phyloP scores from a whole-genome alignment of 2,797 vertebrate species.

The Carapus acus region DNA sequence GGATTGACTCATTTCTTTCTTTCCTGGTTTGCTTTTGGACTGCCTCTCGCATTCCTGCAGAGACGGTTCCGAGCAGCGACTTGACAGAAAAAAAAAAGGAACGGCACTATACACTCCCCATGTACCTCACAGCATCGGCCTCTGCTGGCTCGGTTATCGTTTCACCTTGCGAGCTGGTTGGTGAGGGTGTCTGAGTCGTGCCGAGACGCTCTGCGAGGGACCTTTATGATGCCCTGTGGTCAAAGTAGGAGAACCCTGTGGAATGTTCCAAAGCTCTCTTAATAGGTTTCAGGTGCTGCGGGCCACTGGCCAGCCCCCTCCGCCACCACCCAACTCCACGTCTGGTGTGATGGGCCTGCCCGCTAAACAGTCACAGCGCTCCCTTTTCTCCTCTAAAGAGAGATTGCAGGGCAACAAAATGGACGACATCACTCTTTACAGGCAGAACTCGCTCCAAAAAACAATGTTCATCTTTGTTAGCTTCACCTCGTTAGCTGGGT shows the following conservation, averaged over 20 bases:
- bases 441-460: too few species aligned
- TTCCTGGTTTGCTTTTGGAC: constrained; percentile 12
- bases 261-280: constrained; percentile 77
- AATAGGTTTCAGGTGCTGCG: constrained; percentile 79
- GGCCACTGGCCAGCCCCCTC: constrained; percentile 67
- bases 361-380: constrained; percentile 50
- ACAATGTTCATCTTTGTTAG: too few species aligned
- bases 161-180: constrained; percentile 38
- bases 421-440: constrained; percentile 28
- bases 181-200: constrained; percentile 41
- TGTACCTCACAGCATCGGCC: constrained; percentile 23
- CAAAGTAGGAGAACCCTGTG: constrained; percentile 72
- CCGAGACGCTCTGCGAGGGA: constrained; percentile 62
- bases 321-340: constrained; percentile 48
- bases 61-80: constrained; percentile 18
- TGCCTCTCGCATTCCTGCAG: constrained; percentile 22
- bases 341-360: constrained; percentile 59
- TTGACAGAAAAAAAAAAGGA: constrained; percentile 22
- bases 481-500: too few species aligned
- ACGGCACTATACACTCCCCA: constrained; percentile 9
- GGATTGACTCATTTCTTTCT: constrained; percentile 37
- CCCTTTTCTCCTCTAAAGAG: constrained; percentile 57
- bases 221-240: constrained; percentile 78
- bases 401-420: constrained; percentile 35
- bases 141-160: constrained; percentile 60